Percentiles rank a stretch among this genome's conserved stretches.
Evolutionary conservation across 2,113 vertebrate genomes (phyloP).

Genomic region (Siniperca knerii): DNA sequence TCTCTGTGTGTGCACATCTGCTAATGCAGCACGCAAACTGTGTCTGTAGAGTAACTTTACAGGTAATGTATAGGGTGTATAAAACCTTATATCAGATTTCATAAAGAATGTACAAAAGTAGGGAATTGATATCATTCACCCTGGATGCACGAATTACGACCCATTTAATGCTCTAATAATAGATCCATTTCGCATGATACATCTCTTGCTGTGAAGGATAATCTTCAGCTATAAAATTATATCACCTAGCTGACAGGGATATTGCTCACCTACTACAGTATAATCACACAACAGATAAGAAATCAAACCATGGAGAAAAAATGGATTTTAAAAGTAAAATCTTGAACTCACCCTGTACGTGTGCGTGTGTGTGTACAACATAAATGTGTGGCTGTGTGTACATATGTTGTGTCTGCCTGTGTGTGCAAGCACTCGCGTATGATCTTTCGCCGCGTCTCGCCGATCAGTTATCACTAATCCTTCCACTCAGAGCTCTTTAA

Average conservation of each 20-base stretch:
- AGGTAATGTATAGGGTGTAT: not conserved
- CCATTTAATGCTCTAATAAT: slow-evolving; percentile 74
- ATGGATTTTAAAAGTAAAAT: slow-evolving; percentile 66
- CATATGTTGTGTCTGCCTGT: slow-evolving; percentile 28
- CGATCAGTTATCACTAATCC: slow-evolving; percentile 83
- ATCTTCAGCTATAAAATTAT: slow-evolving; percentile 76
- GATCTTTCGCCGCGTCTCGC: slow-evolving; percentile 66
- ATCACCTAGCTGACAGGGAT: slow-evolving; percentile 75
- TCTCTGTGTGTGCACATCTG: slow-evolving; percentile 1
- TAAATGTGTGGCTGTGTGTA: slow-evolving; percentile 5
- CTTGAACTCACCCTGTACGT: not conserved
- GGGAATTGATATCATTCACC: slow-evolving; percentile 47
- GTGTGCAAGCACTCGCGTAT: slow-evolving; percentile 46
- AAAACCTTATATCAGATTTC: slow-evolving; percentile 42
- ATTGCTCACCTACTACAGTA: slow-evolving; percentile 73
- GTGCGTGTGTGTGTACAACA: not conserved
- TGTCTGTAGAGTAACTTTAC: slow-evolving; percentile 20
- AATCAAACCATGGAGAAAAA: slow-evolving; percentile 69
- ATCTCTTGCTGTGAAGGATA: slow-evolving; percentile 70
- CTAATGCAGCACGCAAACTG: slow-evolving; percentile 23
- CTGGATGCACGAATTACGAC: slow-evolving; percentile 59
- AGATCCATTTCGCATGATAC: slow-evolving; percentile 70
- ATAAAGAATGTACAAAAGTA: slow-evolving; percentile 31
- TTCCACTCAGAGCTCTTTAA: slow-evolving; percentile 80
- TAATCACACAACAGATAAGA: slow-evolving; percentile 75